Base-by-base conservation (phyloP, 2,113 vertebrate genomes). In the Ramphastos sulfuratus region DNA sequence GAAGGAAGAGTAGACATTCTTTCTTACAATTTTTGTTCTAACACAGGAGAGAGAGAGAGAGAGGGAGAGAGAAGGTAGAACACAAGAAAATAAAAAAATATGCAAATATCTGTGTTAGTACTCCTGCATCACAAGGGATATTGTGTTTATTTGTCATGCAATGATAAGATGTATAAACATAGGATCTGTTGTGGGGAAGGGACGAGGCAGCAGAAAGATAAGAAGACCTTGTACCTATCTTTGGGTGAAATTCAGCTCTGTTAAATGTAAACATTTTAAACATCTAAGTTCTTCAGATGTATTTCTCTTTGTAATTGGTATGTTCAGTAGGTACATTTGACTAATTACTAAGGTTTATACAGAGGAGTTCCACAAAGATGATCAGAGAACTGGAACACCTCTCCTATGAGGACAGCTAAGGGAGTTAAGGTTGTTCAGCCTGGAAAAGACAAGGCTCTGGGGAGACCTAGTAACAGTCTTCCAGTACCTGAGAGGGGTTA, bases 71-170 rank as follows among this genome's bases (percentile, higher is more conserved):
- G 28, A 46, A 54, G 13, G 2, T 12, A 60, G 3, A 35, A 6
- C 6, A 35, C 20, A 1, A 77, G 20, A 24, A 48, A 50, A 17
- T 0, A 71, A 19, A 1, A 66, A 58, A 24, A 59, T 37, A 39
- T 6, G 4, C 35, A 70, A 92, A 37, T 50, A 28, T 10, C 11
- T 39, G 3, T 65, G 10, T 12, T 56, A 12, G 4, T 55, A 37
- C 12, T 2, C 5, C 5, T 37, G 16, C 2, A 16, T 73, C 6
- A 61, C 13, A 13, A 44, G 19, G 76, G 2, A 0, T 58, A 7
- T 30, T 4, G 0, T 13, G 4, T 9, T 23, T 1, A 4, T 14
- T 4, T 3, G 9, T n/a, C 27, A 44, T 15, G 50, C 50, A 35
- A 21, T 48, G 31, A 25, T 74, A 10, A 81, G 2, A 4, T 52